phyloP scores from a whole-genome alignment of 2,888 invertebrate species.

The Sinodicranocentrus sp. region DNA sequence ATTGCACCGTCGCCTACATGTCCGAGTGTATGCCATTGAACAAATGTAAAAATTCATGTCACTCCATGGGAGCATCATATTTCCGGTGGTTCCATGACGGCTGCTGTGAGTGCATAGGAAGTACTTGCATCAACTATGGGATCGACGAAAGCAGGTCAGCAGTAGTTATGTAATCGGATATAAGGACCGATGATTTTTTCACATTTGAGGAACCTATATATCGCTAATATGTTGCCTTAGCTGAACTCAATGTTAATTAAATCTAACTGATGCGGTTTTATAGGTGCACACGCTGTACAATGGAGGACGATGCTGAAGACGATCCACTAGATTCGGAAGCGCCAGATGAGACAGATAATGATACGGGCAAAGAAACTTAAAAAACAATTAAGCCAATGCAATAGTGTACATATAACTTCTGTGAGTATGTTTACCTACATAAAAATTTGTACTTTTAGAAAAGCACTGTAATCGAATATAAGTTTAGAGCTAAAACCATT shows the following conservation, averaged over 20 bases:
- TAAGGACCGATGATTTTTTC: too few relatives aligned
- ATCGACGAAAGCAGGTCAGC: conserved; percentile 91
- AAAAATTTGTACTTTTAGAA: too few relatives aligned
- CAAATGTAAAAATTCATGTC: conserved; percentile 91
- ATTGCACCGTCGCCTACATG: conserved; percentile 95
- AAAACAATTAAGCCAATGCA: too few relatives aligned
- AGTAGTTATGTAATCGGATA: too few relatives aligned
- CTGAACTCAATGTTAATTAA: too few relatives aligned
- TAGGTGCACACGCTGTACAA: conserved; percentile 72
- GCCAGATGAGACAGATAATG: conserved; percentile 29
- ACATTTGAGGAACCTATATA: too few relatives aligned
- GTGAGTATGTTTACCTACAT: too few relatives aligned
- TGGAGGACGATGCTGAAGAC: conserved; percentile 68
- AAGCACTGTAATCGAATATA: too few relatives aligned
- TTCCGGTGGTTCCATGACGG: conserved; percentile 97
- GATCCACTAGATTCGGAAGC: conserved; percentile 39
- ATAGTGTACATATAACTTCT: too few relatives aligned
- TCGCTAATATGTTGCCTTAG: too few relatives aligned
- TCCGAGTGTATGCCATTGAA: conserved; percentile 92
- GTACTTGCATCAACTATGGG: conserved; percentile 92
- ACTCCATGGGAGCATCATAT: conserved; percentile 89
- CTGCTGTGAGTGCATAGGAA: conserved; percentile 95
- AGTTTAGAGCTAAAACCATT: too few relatives aligned
- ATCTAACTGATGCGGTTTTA: too few relatives aligned
- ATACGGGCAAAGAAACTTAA: conserved; percentile 32